A percentile compares a stretch with the other conserved stretches of the same genome.
These are phyloP conservation scores for Drosophila ambigua DNA, from an alignment of 1,140 invertebrate species.

Conservation along the genomic window DNA sequence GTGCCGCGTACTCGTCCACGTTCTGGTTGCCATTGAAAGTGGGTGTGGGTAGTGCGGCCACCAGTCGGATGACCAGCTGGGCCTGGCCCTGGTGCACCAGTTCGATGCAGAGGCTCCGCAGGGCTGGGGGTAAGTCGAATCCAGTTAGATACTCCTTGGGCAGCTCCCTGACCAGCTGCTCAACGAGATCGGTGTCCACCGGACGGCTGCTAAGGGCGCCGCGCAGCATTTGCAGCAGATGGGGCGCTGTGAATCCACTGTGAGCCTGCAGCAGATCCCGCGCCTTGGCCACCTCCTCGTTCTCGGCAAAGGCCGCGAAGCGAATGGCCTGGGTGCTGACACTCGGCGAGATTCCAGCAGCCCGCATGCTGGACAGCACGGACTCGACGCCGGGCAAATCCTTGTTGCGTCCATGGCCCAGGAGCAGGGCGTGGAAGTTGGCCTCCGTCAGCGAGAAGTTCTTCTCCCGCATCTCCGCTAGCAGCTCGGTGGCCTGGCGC, in stretches of 20 bases:
- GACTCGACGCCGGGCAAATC: conserved; percentile 73
- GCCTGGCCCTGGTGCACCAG: conserved; percentile 46
- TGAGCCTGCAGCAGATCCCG: conserved; percentile 43
- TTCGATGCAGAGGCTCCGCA: conserved; percentile 66
- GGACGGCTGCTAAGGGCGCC: conserved; percentile 8
- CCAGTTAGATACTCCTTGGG: conserved; percentile 53
- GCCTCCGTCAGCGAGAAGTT: conserved; percentile 84
- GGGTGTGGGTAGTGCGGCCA: conserved; percentile 60
- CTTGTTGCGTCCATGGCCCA: conserved; percentile 84
- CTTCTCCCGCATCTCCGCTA: conserved; percentile 85
- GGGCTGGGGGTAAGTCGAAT: conserved; percentile 52
- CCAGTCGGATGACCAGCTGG: conserved; percentile 41
- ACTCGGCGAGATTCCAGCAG: conserved; percentile 66
- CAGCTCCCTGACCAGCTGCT: conserved; percentile 53
- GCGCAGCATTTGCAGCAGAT: conserved; percentile 69
- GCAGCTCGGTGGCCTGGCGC: conserved; percentile 83
- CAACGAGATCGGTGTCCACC: conserved; percentile 38
- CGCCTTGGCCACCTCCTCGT: conserved; percentile 57
- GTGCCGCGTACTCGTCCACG: conserved; percentile 61
- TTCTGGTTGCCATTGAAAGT: conserved; percentile 69
- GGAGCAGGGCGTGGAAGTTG: conserved; percentile 85
- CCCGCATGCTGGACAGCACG: conserved; percentile 83
- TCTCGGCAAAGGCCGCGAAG: conserved; percentile 85
- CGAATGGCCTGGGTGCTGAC: conserved; percentile 83
- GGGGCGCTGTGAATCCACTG: conserved; percentile 45